These are phyloP conservation scores for Ameiurus melas DNA, from an alignment of 2,113 vertebrate genomes.

Conservation along the genomic window DNA sequence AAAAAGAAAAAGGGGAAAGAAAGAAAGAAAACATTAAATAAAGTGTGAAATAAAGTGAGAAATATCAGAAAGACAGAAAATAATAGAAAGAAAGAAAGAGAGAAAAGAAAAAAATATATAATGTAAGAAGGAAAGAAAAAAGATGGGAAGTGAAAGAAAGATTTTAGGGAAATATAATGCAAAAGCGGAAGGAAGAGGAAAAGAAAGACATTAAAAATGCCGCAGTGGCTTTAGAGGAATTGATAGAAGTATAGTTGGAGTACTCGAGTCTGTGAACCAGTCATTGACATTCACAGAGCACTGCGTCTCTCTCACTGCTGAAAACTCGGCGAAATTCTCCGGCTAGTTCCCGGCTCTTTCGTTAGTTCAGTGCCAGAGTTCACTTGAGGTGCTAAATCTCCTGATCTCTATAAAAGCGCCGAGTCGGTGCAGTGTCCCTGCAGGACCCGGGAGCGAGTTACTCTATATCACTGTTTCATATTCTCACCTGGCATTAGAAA, in stretches of 20 bases:
- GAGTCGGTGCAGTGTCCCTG: not conserved
- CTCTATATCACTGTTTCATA: not conserved
- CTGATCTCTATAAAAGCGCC: slow-evolving; percentile 22
- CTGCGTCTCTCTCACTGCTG: not conserved
- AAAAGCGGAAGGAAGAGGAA: not conserved
- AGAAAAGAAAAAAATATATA: not conserved
- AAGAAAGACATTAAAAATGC: not conserved
- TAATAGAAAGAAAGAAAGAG: too few relatives aligned
- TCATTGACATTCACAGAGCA: slow-evolving; percentile 4
- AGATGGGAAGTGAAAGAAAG: not conserved
- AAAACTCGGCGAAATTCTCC: slow-evolving; percentile 1
- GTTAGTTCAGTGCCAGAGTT: not conserved
- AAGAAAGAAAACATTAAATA: too few relatives aligned
- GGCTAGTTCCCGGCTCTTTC: slow-evolving; percentile 3
- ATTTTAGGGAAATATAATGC: not conserved
- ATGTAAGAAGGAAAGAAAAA: not conserved
- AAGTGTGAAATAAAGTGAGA: too few relatives aligned
- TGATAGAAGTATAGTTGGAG: not conserved
- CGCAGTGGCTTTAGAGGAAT: not conserved
- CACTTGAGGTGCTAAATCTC: slow-evolving; percentile 33
- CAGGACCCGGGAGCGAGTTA: not conserved
- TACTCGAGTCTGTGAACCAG: not conserved
- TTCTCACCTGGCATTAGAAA: slow-evolving; percentile 29
- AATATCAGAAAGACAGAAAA: too few relatives aligned
- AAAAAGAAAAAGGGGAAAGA: not conserved